These are phyloP conservation scores for Bombus fervidus DNA, from an alignment of 1,140 invertebrate species.

Conservation along the genomic window DNA sequence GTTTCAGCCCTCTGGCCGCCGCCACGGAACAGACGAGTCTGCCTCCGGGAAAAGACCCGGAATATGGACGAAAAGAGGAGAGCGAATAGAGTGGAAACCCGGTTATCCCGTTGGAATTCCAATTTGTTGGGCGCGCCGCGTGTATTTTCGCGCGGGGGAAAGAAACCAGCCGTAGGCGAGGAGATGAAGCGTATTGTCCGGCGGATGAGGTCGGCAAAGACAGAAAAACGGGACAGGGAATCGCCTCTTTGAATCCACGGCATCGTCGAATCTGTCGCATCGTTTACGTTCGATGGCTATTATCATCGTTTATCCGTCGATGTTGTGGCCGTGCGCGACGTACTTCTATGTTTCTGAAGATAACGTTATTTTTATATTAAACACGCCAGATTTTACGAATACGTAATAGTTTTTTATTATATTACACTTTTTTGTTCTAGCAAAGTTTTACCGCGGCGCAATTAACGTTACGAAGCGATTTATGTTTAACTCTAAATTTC, in stretches of 20 bases:
- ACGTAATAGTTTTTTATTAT: too few species aligned
- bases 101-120: slow-evolving; percentile 44
- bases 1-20: not conserved
- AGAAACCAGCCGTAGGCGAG: not conserved
- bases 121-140: slow-evolving; percentile 19
- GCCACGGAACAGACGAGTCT: not conserved
- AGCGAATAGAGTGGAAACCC: slow-evolving; percentile 33
- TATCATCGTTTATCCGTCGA: not conserved
- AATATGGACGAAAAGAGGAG: slow-evolving; percentile 19
- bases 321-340: not conserved
- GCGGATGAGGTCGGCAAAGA: not conserved
- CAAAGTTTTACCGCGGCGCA: too few species aligned
- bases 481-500: too few species aligned
- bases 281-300: not conserved
- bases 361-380: too few species aligned
- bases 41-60: not conserved
- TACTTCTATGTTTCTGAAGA: too few species aligned
- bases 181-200: not conserved
- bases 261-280: not conserved
- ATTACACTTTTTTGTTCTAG: too few species aligned
- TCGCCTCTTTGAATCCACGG: not conserved
- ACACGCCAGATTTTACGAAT: too few species aligned
- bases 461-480: too few species aligned
- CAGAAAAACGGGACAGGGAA: not conserved
- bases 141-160: slow-evolving; percentile 5